Percentiles rank a stretch among this genome's conserved stretches.
These are phyloP conservation scores for Diachrysia chrysitis DNA, from an alignment of 2,888 invertebrate species.

Conservation along the genomic window DNA sequence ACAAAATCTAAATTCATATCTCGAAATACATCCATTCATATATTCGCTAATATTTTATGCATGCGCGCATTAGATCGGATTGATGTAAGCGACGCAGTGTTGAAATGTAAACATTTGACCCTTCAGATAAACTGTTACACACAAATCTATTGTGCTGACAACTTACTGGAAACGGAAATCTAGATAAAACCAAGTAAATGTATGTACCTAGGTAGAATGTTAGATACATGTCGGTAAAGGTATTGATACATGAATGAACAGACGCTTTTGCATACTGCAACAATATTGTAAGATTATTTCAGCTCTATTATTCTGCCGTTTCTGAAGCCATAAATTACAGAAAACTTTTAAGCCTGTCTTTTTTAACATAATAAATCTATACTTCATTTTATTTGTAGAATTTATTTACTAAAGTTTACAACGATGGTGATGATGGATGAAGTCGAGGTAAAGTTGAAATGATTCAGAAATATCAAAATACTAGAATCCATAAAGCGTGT, in stretches of 20 bases:
- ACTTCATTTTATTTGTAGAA: no score
- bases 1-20: background rate
- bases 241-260: background rate
- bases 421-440: no score
- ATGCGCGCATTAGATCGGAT: conserved; percentile 25
- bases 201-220: no score
- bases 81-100: conserved; percentile 22
- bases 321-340: no score
- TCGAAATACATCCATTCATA: conserved; percentile 30
- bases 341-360: no score
- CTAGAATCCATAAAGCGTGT: no score
- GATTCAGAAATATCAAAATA: no score
- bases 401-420: no score
- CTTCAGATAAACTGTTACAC: conserved; percentile 16
- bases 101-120: conserved; percentile 24
- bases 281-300: background rate
- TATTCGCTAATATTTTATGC: conserved; percentile 37
- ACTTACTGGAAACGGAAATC: conserved; percentile 3
- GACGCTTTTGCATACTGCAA: background rate
- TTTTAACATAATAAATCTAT: no score
- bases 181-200: background rate
- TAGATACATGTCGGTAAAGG: background rate
- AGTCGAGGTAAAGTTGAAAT: no score
- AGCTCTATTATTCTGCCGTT: no score
- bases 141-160: conserved; percentile 10